A percentile compares a stretch with the other conserved stretches of the same genome.
Conservation (phyloP, 2,113 vertebrate genomes). For the Petrocephalus zakoni region DNA sequence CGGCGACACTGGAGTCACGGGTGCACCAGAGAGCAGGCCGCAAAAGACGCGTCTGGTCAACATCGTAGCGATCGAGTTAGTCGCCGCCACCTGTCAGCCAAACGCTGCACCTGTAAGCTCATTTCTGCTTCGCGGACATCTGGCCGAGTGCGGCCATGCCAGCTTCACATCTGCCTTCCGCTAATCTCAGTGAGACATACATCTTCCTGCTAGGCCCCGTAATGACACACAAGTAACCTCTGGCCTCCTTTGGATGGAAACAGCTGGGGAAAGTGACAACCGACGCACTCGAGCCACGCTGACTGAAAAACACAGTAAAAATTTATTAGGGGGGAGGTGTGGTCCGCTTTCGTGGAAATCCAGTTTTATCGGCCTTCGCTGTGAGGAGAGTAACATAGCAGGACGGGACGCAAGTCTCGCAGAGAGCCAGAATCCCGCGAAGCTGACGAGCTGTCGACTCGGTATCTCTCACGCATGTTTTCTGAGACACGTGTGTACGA, state of each 20-base stretch:
- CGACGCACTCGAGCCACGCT: not conserved
- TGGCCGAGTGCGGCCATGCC: not conserved
- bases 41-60: not conserved
- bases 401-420: not conserved
- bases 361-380: not conserved
- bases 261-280: not conserved
- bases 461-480: constrained; percentile 3
- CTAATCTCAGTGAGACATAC: not conserved
- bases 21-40: not conserved
- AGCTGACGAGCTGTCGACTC: not conserved
- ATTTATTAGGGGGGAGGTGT: not conserved
- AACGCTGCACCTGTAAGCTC: not conserved
- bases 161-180: not conserved
- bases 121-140: not conserved
- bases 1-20: not conserved
- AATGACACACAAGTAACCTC: not conserved
- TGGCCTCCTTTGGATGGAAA: not conserved
- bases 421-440: constrained; percentile 3
- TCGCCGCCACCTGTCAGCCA: not conserved
- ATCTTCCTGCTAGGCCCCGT: not conserved
- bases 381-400: not conserved
- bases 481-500: not conserved
- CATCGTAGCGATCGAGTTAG: not conserved
- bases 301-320: constrained; percentile 7
- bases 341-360: constrained; percentile 2